phyloP scores from a whole-genome alignment of 2,888 invertebrate species.

The Bimastos eiseni region DNA sequence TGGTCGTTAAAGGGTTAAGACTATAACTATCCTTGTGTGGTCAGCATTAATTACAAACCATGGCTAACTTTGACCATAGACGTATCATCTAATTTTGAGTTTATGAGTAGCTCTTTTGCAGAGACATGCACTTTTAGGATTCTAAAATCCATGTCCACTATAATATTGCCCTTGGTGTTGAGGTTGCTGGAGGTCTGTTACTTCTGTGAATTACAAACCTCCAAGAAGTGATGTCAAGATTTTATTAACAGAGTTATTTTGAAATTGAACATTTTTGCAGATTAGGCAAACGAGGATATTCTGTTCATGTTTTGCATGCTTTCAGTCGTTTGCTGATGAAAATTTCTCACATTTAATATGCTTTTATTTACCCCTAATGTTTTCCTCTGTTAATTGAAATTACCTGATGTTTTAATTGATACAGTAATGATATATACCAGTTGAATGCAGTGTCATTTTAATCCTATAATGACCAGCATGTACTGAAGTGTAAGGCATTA shows the following conservation, averaged over 20 bases:
- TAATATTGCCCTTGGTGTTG: background rate
- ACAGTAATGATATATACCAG: background rate
- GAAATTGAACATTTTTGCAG: background rate
- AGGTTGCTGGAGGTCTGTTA: background rate
- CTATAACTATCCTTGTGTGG: background rate
- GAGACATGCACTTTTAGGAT: background rate
- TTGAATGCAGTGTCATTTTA: background rate
- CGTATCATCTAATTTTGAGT: background rate
- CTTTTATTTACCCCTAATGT: background rate
- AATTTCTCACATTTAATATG: background rate
- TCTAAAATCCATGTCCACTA: background rate
- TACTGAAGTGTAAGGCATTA: too few relatives aligned
- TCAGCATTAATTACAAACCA: background rate
- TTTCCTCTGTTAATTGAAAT: background rate
- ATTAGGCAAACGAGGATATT: background rate
- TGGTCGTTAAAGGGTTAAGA: too few relatives aligned
- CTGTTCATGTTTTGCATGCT: background rate
- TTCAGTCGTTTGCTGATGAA: background rate
- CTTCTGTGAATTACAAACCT: background rate
- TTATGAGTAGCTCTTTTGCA: background rate
- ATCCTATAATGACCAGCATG: too few relatives aligned
- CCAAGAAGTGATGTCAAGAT: background rate
- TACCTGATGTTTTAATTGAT: background rate
- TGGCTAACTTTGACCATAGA: background rate
- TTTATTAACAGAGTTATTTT: background rate